These are phyloP conservation scores for Hippocampus mohnikei DNA, from an alignment of 2,113 vertebrate species.

Conservation along the genomic window DNA sequence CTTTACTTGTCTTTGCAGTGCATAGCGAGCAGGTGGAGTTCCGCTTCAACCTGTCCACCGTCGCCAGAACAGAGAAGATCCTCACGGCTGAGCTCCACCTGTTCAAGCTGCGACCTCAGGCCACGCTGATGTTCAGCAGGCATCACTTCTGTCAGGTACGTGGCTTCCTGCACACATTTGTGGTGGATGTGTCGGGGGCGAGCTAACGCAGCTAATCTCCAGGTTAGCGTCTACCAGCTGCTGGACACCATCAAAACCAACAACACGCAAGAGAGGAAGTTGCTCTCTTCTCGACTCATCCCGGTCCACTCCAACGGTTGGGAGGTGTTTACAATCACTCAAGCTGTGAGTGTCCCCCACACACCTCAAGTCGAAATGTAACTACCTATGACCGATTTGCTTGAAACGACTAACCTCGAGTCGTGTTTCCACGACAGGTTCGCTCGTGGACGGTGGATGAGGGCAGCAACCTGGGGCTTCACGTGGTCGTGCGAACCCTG, in stretches of 20 bases:
- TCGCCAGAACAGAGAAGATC: conserved; percentile 80
- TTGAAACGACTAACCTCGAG: background rate
- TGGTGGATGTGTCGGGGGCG: too few species aligned
- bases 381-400: background rate
- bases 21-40: conserved; percentile 76
- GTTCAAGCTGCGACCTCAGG: conserved; percentile 77
- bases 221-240: conserved; percentile 86
- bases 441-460: conserved; percentile 78
- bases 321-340: conserved; percentile 86
- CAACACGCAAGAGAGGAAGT: conserved; percentile 64
- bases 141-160: conserved; percentile 85
- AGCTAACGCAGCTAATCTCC: background rate
- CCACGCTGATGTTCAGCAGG: conserved; percentile 49
- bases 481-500: conserved; percentile 73
- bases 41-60: conserved; percentile 80
- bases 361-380: background rate
- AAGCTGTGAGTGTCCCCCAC: conserved; percentile 75
- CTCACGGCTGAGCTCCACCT: conserved; percentile 86
- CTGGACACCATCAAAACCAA: conserved; percentile 65
- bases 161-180: background rate
- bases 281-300: conserved; percentile 79
- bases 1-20: conserved; percentile 56
- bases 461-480: conserved; percentile 77
- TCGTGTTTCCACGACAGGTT: conserved; percentile 65
- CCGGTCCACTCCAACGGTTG: conserved; percentile 79